Base-by-base conservation (phyloP, 2,113 vertebrate genomes). In the Scytalopus superciliaris region DNA sequence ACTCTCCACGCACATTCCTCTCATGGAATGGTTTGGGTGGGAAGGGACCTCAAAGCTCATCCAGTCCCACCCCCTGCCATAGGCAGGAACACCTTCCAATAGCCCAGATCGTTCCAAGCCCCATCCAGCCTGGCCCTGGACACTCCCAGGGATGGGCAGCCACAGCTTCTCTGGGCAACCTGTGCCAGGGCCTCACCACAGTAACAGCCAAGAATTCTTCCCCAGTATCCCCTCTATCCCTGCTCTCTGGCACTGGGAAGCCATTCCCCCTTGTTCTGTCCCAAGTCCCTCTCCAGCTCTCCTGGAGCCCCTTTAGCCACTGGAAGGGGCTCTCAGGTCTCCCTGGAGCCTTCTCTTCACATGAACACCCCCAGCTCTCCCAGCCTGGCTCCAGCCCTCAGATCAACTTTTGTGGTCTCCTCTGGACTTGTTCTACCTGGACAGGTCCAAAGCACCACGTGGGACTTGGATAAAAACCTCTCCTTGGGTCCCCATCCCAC, bases 121-220 rank as follows among this genome's bases (percentile, higher is more conserved):
- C 49, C 0, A 0, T 28, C 76, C 59, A 75, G 0, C 8, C 30
- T 45, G 60, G 13, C 53, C 62, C 40, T 6, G n/a, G 39, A 0
- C 78, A 53, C 9, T 52, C 0, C 19, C 45, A 75, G 62, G 53
- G 60, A 52, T 67, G 53, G 13, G 19, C 33, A 82, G 60, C 33
- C 77, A 14, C 52, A 59, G 28, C 27, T 52, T 0, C 44, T 33
- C 52, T 50, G 52, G 47, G 19, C 6, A 60, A 3, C 49, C 50
- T 60, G 27, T 60, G 53, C 63, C 73, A 69, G 33, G 14, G 18
- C 28, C 17, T 42, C 0, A 1, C 1, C 59, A 57, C 12, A 17
- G 14, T 77, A 3, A 0, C 28, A 87, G 33, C 0, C 0, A 62
- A 1, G 0, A 10, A 79, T 40, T 70, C 8, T 30, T 24, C 2